Conservation (phyloP, 2,888 invertebrate species). For the Hirudinaria manillensis region DNA sequence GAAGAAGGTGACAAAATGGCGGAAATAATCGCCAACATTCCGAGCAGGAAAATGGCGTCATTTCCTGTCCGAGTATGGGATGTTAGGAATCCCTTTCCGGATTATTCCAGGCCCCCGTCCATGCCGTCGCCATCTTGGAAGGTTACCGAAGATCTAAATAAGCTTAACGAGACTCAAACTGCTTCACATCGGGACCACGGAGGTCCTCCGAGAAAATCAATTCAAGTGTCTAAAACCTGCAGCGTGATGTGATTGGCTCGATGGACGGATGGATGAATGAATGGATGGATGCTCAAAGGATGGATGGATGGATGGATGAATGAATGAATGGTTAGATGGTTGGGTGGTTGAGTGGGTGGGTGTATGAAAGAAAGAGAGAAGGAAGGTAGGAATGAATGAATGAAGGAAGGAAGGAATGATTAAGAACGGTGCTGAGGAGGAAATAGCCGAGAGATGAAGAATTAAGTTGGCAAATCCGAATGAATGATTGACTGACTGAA, state of each 20-base stretch:
- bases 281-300: background rate
- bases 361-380: background rate
- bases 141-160: conserved; percentile 7
- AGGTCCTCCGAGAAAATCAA: background rate
- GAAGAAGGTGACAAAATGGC: conserved; percentile 12
- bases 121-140: conserved; percentile 11
- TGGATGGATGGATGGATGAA: background rate
- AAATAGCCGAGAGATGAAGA: no score
- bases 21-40: conserved; percentile 13
- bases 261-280: background rate
- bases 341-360: background rate
- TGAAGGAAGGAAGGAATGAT: no score
- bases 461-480: no score
- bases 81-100: background rate
- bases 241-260: background rate
- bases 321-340: background rate
- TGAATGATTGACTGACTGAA: no score
- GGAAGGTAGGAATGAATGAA: background rate
- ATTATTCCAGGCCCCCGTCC: conserved; percentile 3
- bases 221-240: conserved; percentile 11
- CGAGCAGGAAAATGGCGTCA: conserved; percentile 6
- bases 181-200: no score
- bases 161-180: background rate
- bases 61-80: conserved; percentile 21
- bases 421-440: no score